Conservation (phyloP, 2,797 vertebrate species). For the Oreortyx pictus region DNA sequence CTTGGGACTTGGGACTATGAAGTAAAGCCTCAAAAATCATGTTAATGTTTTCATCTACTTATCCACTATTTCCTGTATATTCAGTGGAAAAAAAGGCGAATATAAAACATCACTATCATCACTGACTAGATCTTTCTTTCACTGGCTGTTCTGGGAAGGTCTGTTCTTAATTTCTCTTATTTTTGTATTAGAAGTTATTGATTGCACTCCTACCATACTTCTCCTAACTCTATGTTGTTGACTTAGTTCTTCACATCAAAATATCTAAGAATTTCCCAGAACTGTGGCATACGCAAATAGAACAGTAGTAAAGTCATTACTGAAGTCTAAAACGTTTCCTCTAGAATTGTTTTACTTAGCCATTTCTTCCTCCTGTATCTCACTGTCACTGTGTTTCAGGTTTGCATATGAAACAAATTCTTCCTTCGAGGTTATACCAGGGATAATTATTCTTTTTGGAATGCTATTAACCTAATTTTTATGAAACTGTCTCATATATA, state of each 20-base stretch:
- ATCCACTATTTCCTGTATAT: background rate
- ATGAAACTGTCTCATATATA: conserved; percentile 24
- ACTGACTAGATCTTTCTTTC: background rate
- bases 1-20: fast-evolving
- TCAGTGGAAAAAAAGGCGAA: background rate
- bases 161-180: background rate
- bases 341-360: background rate
- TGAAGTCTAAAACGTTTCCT: background rate
- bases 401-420: background rate
- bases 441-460: background rate
- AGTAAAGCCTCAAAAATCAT: background rate
- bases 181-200: background rate
- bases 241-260: background rate
- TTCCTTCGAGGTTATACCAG: background rate
- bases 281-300: background rate
- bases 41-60: background rate
- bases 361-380: background rate
- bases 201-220: background rate
- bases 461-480: background rate
- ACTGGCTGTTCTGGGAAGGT: background rate
- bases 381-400: background rate
- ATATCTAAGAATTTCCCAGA: background rate
- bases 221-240: background rate
- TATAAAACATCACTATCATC: background rate
- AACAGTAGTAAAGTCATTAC: background rate